Conservation (phyloP, 2,888 invertebrate genomes). For the Scaeva pyrastri region DNA sequence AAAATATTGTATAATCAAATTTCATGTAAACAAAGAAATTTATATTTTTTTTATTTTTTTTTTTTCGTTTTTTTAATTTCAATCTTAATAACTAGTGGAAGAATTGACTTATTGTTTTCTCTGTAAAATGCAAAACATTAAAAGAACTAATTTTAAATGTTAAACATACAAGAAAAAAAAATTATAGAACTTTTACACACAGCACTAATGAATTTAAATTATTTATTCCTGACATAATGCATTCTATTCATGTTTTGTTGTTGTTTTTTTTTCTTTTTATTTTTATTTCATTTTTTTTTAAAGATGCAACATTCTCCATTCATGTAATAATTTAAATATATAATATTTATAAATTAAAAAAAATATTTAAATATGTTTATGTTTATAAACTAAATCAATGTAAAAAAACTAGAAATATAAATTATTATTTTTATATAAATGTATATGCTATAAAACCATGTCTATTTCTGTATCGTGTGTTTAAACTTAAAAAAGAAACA, state of each 20-base stretch:
- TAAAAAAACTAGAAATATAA: slow-evolving; percentile 77
- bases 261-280: slow-evolving; percentile 25
- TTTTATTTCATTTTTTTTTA: slow-evolving; percentile 55
- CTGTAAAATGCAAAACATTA: slow-evolving; percentile 74
- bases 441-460: slow-evolving; percentile 66
- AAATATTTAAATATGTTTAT: slow-evolving; percentile 73
- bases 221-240: slow-evolving; percentile 73
- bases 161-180: slow-evolving; percentile 59
- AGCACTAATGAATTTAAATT: slow-evolving; percentile 74
- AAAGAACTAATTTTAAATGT: slow-evolving; percentile 62
- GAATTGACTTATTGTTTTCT: slow-evolving; percentile 77
- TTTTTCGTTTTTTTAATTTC: slow-evolving; percentile 1
- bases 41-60: slow-evolving; percentile 9
- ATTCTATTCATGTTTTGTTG: slow-evolving; percentile 47
- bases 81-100: slow-evolving; percentile 70
- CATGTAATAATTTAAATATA: slow-evolving; percentile 79
- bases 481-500: slow-evolving; percentile 37
- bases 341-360: slow-evolving; percentile 70
- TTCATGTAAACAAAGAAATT: slow-evolving; percentile 49
- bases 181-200: slow-evolving; percentile 73
- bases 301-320: slow-evolving; percentile 76
- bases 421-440: slow-evolving; percentile 76
- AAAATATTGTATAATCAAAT: slow-evolving; percentile 26
- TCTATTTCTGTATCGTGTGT: slow-evolving; percentile 63
- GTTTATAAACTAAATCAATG: slow-evolving; percentile 78